Percentiles rank a stretch among this genome's conserved stretches.
Conservation (phyloP, 92 coral and sea anemone genomes). For the Plumapathes pennacea region DNA sequence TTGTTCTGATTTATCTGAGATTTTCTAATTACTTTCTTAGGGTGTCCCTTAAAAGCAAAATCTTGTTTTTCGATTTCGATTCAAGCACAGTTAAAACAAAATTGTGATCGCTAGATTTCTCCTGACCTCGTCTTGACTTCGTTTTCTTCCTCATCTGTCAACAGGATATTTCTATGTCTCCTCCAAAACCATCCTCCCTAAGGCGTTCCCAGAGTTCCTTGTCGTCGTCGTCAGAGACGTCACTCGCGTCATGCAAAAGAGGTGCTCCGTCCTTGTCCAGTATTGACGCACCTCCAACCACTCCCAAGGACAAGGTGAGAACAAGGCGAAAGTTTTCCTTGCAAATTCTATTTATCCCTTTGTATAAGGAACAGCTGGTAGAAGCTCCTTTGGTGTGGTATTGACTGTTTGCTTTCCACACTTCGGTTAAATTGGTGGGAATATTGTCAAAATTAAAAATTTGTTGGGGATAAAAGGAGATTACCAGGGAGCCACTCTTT, state of each 20-base stretch:
- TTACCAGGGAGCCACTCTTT: too few species aligned
- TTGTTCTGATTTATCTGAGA: too few species aligned
- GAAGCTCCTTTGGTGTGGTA: background rate
- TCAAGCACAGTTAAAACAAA: too few species aligned
- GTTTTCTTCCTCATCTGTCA: background rate
- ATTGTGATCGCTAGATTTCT: too few species aligned
- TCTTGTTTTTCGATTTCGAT: too few species aligned
- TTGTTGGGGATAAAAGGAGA: too few species aligned
- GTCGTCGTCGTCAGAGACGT: conserved; percentile 62
- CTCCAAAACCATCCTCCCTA: conserved; percentile 53
- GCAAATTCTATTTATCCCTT: background rate
- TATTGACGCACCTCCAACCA: conserved; percentile 44
- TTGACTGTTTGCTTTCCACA: background rate
- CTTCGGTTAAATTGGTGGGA: too few species aligned
- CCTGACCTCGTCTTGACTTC: too few species aligned
- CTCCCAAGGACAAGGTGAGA: conserved; percentile 67
- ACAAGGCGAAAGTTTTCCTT: too few species aligned
- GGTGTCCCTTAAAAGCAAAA: too few species aligned
- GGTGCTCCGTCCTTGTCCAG: conserved; percentile 36
- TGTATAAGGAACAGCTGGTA: background rate
- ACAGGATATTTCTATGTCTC: conserved; percentile 18
- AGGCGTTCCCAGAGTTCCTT: conserved; percentile 69
- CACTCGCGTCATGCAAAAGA: conserved; percentile 43
- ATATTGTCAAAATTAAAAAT: too few species aligned
- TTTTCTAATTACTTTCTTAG: too few species aligned